Conservation (phyloP, 2,888 invertebrate genomes). For the Ochropacha duplaris region DNA sequence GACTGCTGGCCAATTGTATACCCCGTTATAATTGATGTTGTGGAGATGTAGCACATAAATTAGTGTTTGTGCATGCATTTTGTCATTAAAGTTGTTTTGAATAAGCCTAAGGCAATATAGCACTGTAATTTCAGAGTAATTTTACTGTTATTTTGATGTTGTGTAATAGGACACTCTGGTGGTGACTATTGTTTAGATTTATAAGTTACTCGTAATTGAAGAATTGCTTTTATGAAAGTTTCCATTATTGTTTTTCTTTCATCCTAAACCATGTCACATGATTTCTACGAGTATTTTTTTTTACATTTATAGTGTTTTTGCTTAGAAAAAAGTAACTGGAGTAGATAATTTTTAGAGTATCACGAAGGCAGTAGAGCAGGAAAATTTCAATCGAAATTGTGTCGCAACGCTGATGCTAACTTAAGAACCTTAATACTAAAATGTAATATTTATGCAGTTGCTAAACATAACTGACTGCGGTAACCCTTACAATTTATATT, state of each 20-base stretch:
- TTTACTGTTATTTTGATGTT: neutral
- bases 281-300: too few species aligned
- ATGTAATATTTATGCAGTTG: neutral
- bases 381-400: neutral
- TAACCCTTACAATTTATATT: neutral
- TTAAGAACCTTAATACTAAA: neutral
- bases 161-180: neutral
- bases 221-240: too few species aligned
- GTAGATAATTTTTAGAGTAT: too few species aligned
- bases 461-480: neutral
- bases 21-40: conserved; percentile 51
- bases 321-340: too few species aligned
- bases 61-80: neutral
- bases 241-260: too few species aligned
- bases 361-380: too few species aligned
- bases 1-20: conserved; percentile 26
- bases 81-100: neutral
- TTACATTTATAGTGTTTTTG: too few species aligned
- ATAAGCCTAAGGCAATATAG: neutral
- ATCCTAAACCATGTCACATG: too few species aligned
- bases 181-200: neutral
- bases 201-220: neutral
- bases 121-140: neutral
- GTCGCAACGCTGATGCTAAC: neutral
- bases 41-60: conserved; percentile 9